Evolutionary conservation across 2,113 vertebrate genomes (phyloP), one percentile per base, ranked within the genome.

Genomic region (Phalacrocorax carbo): DNA sequence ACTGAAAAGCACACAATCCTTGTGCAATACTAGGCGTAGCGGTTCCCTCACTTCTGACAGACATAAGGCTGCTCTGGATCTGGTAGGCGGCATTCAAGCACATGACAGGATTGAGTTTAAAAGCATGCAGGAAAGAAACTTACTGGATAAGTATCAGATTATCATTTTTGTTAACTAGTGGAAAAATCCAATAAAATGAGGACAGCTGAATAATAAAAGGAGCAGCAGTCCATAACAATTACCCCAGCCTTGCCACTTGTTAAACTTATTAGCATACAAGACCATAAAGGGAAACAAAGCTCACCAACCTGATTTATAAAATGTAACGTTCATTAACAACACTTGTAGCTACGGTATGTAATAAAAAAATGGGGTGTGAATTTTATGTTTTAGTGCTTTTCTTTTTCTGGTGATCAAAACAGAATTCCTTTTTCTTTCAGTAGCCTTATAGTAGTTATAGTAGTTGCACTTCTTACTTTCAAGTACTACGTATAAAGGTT

Each of bases 131-230:
- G 38, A 90, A 83, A 89, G 38, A 90, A 81, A 16, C 3, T 51
- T 85, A 75, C 5, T 81, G 87, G 91, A 73, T n/a, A 93, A 90
- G 75, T 75, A 69, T 94, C 71, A 90, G 75, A 82, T 96, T 60
- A 96, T 97, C n/a, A 85, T 90, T 93, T 96, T 95, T 97, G 93
- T 77, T 92, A 95, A 96, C 42, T 68, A 88, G 75, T 66, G 79
- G 87, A 91, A 97, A 95, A 96, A 87, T 79, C 5, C 68, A 95
- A n/a, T 95, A 91, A 97, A 94, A 85, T 20, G 29, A 94, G 62
- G 95, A 94, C 58, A 93, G 87, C 51, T 80, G 78, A 95, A 93
- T 80, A 95, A 90, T 90, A 91, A 86, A 86, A 90, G 52, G 60
- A 91, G 83, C 71, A 90, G 68, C 82, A 96, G 89, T 83, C 85